A percentile compares a stretch with the other conserved stretches of the same genome.
These are phyloP conservation scores for Ryuthela nishihirai DNA, from an alignment of 2,888 invertebrate species.

Conservation along the genomic window DNA sequence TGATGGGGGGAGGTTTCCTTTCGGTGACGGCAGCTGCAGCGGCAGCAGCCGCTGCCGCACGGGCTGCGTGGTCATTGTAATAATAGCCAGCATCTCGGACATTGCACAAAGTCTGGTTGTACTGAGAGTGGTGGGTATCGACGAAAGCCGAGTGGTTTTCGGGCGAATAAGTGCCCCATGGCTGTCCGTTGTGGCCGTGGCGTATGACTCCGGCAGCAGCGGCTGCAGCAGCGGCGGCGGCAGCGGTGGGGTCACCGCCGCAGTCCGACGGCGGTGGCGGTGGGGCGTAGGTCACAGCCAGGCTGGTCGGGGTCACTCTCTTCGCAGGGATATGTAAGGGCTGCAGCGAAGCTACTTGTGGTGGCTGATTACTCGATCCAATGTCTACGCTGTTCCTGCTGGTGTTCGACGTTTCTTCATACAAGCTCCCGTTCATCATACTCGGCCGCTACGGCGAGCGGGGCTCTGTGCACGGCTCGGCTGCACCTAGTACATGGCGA, in stretches of 20 bases:
- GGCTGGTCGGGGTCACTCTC: slow-evolving; percentile 44
- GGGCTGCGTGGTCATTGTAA: slow-evolving; percentile 62
- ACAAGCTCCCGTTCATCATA: slow-evolving; percentile 44
- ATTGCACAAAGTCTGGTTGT: slow-evolving; percentile 56
- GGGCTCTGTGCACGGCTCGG: slow-evolving; percentile 1
- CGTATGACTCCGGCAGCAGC: slow-evolving; percentile 58
- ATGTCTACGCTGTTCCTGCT: slow-evolving; percentile 40
- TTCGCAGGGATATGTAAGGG: slow-evolving; percentile 87
- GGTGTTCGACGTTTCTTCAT: slow-evolving; percentile 41
- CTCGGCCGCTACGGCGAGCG: slow-evolving; percentile 31
- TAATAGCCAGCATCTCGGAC: slow-evolving; percentile 63
- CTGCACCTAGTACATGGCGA: slow-evolving; percentile 12
- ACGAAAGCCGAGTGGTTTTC: slow-evolving; percentile 55
- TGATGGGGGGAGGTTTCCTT: slow-evolving; percentile 51
- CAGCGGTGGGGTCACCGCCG: slow-evolving; percentile 22
- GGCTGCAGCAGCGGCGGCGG: slow-evolving; percentile 17
- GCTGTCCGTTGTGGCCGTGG: slow-evolving; percentile 58
- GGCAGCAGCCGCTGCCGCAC: slow-evolving; percentile 54
- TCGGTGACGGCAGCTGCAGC: no score
- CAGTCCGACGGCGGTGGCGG: no score
- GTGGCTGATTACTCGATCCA: slow-evolving; percentile 33
- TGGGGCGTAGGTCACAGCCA: slow-evolving; percentile 36
- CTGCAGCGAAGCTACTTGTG: slow-evolving; percentile 34
- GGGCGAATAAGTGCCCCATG: slow-evolving; percentile 67
- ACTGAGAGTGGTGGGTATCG: slow-evolving; percentile 59